Percentiles rank a stretch among this genome's conserved stretches.
Evolutionary conservation across 2,888 invertebrate species (phyloP).

Genomic region (Pogonocherus hispidulus): DNA sequence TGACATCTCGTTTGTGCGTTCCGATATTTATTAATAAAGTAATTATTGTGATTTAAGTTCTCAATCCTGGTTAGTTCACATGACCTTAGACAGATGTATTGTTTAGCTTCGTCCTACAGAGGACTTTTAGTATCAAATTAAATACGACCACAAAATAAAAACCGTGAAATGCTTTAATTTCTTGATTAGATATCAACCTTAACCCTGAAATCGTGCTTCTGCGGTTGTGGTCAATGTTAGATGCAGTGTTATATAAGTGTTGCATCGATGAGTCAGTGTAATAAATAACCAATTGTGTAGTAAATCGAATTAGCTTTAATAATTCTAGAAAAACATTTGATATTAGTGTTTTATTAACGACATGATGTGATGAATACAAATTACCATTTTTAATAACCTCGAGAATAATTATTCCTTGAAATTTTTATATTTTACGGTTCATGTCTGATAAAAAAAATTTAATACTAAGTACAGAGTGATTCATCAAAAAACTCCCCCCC

Average conservation of each 20-base stretch:
- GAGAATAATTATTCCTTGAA: no score
- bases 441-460: no score
- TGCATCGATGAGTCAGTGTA: neutral
- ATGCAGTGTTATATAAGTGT: neutral
- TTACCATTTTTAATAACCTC: no score
- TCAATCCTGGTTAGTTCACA: neutral
- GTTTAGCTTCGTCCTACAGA: neutral
- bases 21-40: neutral
- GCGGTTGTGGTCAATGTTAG: neutral
- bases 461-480: no score
- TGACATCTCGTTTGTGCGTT: no score
- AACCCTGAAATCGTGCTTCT: neutral
- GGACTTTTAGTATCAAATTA: neutral
- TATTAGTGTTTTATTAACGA: no score
- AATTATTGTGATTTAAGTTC: neutral
- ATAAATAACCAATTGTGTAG: neutral
- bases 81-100: neutral
- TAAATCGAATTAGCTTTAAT: neutral
- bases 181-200: no score
- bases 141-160: slow-evolving; percentile 2
- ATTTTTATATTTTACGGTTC: no score
- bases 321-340: neutral
- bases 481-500: no score
- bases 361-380: no score
- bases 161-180: neutral